Base-by-base conservation (phyloP, 2,888 invertebrate species). In the Galeruca laticollis region DNA sequence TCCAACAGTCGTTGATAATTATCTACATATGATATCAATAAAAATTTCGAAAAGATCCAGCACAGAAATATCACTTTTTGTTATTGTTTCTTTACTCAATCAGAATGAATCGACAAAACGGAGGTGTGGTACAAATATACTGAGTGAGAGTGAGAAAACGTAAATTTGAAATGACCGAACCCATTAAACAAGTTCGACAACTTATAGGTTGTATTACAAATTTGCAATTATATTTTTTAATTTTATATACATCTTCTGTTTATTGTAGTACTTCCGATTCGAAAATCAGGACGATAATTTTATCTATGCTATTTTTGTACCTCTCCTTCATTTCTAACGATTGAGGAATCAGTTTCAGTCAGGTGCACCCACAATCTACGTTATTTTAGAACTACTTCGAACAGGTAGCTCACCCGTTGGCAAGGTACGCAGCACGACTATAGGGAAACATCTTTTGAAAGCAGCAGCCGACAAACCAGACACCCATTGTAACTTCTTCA, bases 391-490 rank as follows among this genome's bases (percentile, higher is more conserved):
- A 66, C 62, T 37, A 68, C 47, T 60, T 26, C 47, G 67, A 60
- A 70, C 75, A 79, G 80, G 80, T 80, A 79, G 80, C 77, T 80
- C 80, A 80, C 81, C 80, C 78, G 80, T 77, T 72, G 80, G 75
- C 78, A 77, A 61, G 57, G 60, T 33, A 57, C 35, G 33, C 78
- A 79, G 78, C 80, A 75, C 78, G 78, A 77, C 73, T 63, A 62
- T 54, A 60, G 54, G 62, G 43, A 37, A 71, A 65, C 73, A 74
- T 72, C 72, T 75, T 75, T 77, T 74, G 74, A 70, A 69, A 74
- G 68, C 72, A 59, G 61, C 60, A 72, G 73, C 67, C 63, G 67
- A 67, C 63, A 74, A 26, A 68, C 72, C 64, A 75, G 67, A 56
- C 59, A 73, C 65, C 74, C 63, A 75, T 74, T 75, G 73, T 76